phyloP scores from a whole-genome alignment of 1,140 invertebrate genomes.

The Lucilia sericata region DNA sequence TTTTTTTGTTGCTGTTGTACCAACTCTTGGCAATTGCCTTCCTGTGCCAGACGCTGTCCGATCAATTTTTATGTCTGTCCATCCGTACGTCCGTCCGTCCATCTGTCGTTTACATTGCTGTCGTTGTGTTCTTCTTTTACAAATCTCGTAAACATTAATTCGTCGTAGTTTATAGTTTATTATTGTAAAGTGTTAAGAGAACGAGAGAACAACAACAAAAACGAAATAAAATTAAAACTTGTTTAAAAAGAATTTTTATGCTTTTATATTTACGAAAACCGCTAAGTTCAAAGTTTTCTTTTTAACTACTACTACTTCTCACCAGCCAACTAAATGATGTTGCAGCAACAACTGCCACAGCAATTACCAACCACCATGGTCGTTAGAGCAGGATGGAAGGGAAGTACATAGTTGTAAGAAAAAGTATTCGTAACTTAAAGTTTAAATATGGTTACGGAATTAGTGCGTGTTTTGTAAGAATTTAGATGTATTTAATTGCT shows the following conservation, averaged over 20 bases:
- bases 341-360: not conserved
- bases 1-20: not conserved
- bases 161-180: slow-evolving; percentile 1
- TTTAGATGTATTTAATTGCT: slow-evolving; percentile 5
- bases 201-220: not conserved
- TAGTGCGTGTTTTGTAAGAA: slow-evolving; percentile 18
- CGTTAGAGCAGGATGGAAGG: not conserved
- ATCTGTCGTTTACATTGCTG: no score
- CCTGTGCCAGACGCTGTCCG: not conserved
- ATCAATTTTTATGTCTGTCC: no score
- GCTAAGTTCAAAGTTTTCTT: slow-evolving; percentile 29
- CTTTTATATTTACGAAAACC: slow-evolving; percentile 6
- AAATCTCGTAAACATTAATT: not conserved
- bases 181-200: not conserved
- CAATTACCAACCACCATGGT: not conserved
- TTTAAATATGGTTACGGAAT: slow-evolving; percentile 25
- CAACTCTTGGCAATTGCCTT: not conserved
- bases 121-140: no score
- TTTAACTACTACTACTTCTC: not conserved
- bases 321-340: no score
- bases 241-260: slow-evolving; percentile 18
- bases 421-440: not conserved
- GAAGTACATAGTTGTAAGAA: not conserved
- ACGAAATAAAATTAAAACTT: not conserved
- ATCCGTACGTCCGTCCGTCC: no score